Evolutionary conservation across 92 coral and sea anemone species (phyloP), one percentile per base, ranked within the genome.

Genomic region (Isaurus tuberculatus): DNA sequence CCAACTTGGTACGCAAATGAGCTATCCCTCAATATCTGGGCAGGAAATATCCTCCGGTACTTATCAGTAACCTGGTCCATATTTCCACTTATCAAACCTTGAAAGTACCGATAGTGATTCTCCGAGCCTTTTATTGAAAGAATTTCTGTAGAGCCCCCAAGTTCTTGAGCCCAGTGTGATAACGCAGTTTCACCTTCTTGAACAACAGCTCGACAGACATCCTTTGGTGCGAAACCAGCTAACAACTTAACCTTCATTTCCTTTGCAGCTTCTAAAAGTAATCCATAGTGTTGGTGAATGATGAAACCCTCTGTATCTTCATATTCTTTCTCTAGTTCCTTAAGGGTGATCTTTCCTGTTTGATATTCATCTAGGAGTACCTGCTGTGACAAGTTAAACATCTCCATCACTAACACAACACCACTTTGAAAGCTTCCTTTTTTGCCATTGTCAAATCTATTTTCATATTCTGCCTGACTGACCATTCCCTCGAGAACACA

Each of bases 401-500:
- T 92, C 74, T 92, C 97, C 86, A 90, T 63, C 19, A 92, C 89
- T 4, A 88, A 81, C 27, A 77, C 84, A 32, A 78, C 91, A 46
- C 31, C 80, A 42, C 79, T 30, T 10, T 75, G 70, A n/a, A 83
- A 86, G 8, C 82, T 79, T 0, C 53, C 53, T 6, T 34, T 33
- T 2, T 75, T 55, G 17, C 69, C 37, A 15, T 36, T 8, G 40
- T 36, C 33, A n/a, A 15, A 23, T 32, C 33, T 36, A 11, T 83
- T 77, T 29, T 80, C 31, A 10, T 75, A 61, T 74, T 88, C 72
- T 31, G 86, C 75, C 32, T 90, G 92, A 20, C 94, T 63, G 9
- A 87, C 92, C 97, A 92, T 92, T 83, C 94, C 87, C 79, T 92
- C 94, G 29, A 92, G 86, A 17, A 92, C 88, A 83, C 94, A 92